These are phyloP conservation scores for Pachydiplax longipennis DNA, from an alignment of 2,888 invertebrate species.

Conservation along the genomic window DNA sequence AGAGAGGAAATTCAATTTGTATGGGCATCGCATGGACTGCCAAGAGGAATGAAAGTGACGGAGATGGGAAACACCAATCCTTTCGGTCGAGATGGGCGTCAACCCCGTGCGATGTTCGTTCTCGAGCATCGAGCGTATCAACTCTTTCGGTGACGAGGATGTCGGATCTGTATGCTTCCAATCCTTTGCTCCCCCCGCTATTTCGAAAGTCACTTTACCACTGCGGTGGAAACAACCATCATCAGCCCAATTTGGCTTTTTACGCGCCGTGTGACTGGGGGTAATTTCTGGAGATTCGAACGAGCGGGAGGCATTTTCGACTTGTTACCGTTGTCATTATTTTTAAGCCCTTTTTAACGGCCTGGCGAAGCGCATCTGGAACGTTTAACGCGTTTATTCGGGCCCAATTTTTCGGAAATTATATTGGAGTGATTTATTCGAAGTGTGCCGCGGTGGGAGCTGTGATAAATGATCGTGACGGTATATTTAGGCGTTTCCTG, in stretches of 20 bases:
- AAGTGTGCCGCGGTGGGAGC: neutral
- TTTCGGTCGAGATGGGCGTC: neutral
- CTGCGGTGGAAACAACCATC: neutral
- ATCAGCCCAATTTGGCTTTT: neutral
- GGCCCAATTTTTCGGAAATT: neutral
- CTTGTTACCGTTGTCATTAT: neutral
- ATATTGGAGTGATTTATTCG: neutral
- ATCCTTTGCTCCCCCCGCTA: neutral
- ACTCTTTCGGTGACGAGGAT: neutral
- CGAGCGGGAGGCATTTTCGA: neutral
- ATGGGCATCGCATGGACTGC: neutral
- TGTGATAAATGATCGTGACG: neutral
- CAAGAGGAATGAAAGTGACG: neutral
- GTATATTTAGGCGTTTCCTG: neutral
- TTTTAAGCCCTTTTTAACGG: neutral
- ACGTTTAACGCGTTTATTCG: neutral
- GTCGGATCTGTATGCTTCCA: too few relatives aligned
- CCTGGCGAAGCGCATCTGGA: neutral
- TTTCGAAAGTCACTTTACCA: neutral
- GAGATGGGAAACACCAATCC: neutral
- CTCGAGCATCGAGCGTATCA: neutral
- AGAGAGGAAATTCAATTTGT: conserved; percentile 32
- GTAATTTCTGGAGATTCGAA: conserved; percentile 24
- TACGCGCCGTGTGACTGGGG: neutral
- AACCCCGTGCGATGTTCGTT: neutral